A percentile compares a stretch with the other conserved stretches of the same genome.
Evolutionary conservation across 2,113 vertebrate species (phyloP).

Genomic region (Psittacula cyanocephala): DNA sequence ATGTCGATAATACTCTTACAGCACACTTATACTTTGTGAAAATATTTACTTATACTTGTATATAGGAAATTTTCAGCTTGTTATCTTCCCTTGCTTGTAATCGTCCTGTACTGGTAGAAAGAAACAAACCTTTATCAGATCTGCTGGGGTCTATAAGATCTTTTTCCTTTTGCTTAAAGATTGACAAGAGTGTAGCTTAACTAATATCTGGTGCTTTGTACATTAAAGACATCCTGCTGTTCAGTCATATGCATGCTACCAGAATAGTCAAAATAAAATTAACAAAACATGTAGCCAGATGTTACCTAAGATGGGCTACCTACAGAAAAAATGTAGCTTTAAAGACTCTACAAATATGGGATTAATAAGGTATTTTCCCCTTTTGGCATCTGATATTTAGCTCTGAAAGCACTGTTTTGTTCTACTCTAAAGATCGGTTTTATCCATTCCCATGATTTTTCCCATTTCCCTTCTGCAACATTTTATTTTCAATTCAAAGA

Average conservation of each 20-base stretch:
- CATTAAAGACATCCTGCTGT: not conserved
- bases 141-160: not conserved
- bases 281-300: not conserved
- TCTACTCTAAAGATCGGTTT: not conserved
- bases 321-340: not conserved
- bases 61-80: not conserved
- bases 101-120: not conserved
- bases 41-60: not conserved
- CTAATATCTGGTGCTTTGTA: not conserved
- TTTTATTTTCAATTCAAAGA: not conserved
- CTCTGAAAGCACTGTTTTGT: not conserved
- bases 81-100: not conserved
- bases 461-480: not conserved
- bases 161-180: slow-evolving; percentile 8
- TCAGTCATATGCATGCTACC: not conserved
- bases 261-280: not conserved
- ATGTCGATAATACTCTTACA: not conserved
- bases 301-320: not conserved
- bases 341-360: not conserved
- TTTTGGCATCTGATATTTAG: not conserved
- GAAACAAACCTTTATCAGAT: not conserved
- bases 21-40: not conserved
- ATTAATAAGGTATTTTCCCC: not conserved
- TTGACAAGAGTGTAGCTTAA: not conserved
- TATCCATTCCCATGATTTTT: not conserved